Conservation (phyloP, 2,113 vertebrate species). For the Elephas maximus region DNA sequence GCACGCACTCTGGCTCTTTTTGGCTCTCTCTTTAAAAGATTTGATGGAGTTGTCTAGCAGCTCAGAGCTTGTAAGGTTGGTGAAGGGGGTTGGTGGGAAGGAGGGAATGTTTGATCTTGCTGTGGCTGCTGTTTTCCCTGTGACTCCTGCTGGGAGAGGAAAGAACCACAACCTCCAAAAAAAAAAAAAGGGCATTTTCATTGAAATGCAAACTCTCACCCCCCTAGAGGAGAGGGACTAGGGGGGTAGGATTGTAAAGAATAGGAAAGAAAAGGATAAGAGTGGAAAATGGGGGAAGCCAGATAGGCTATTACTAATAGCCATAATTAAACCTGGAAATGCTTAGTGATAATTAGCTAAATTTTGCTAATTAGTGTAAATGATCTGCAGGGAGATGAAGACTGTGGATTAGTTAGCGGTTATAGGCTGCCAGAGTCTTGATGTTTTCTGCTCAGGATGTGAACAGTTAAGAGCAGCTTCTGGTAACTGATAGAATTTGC, state of each 20-base stretch:
- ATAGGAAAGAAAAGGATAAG: not conserved
- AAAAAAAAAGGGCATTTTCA: not conserved
- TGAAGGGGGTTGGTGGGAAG: not conserved
- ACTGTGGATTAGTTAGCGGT: constrained; percentile 69
- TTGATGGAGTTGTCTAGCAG: constrained; percentile 61
- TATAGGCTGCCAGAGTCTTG: constrained; percentile 9
- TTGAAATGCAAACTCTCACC: constrained; percentile 3
- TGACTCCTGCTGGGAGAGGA: not conserved
- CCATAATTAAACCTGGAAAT: constrained; percentile 77
- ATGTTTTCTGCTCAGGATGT: constrained; percentile 8
- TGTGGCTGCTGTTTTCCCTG: not conserved
- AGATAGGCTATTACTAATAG: constrained; percentile 75
- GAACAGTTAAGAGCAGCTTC: constrained; percentile 72
- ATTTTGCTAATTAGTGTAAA: constrained; percentile 83
- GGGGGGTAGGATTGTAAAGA: not conserved
- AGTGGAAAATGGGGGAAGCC: not conserved
- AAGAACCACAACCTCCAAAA: not conserved
- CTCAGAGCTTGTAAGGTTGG: not conserved
- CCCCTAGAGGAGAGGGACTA: not conserved
- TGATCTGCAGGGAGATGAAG: constrained; percentile 79
- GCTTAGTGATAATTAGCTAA: constrained; percentile 78
- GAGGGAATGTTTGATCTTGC: constrained; percentile 14
- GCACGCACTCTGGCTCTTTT: not conserved
- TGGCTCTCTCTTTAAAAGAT: constrained; percentile 40
- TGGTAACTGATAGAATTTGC: constrained; percentile 48